These are phyloP conservation scores for Diachasma alloeum DNA, from an alignment of 1,140 invertebrate genomes.

Conservation along the genomic window DNA sequence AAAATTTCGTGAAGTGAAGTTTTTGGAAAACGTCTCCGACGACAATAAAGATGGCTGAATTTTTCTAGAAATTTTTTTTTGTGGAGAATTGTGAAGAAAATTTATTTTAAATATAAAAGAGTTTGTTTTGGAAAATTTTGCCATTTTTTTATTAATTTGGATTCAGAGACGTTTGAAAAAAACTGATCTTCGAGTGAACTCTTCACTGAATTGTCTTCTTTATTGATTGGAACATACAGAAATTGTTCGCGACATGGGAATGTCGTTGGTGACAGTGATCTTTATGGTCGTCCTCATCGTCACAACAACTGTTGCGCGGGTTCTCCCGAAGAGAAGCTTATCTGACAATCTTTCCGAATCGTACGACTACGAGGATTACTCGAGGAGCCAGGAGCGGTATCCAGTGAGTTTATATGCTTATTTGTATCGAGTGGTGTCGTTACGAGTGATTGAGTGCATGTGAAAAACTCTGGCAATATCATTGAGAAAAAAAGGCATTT, in stretches of 20 bases:
- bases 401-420: conserved; percentile 31
- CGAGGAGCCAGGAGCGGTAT: conserved; percentile 39
- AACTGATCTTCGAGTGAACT: neutral
- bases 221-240: neutral
- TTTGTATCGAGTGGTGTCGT: neutral
- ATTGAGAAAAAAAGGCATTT: no score
- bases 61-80: neutral
- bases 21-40: no score
- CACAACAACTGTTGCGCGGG: conserved; percentile 5
- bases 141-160: no score
- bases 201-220: neutral
- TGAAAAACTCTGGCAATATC: no score
- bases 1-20: no score
- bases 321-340: conserved; percentile 21
- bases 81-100: no score
- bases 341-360: conserved; percentile 13
- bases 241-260: conserved; percentile 15
- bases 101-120: no score
- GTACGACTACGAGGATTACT: conserved; percentile 31
- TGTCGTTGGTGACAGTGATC: conserved; percentile 19
- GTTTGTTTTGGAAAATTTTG: no score
- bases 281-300: conserved; percentile 20
- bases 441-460: no score
- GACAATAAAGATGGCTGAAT: neutral
- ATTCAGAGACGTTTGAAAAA: neutral